These are phyloP conservation scores for Penaeus vannamei DNA, from an alignment of 1,140 invertebrate genomes.

Conservation along the genomic window DNA sequence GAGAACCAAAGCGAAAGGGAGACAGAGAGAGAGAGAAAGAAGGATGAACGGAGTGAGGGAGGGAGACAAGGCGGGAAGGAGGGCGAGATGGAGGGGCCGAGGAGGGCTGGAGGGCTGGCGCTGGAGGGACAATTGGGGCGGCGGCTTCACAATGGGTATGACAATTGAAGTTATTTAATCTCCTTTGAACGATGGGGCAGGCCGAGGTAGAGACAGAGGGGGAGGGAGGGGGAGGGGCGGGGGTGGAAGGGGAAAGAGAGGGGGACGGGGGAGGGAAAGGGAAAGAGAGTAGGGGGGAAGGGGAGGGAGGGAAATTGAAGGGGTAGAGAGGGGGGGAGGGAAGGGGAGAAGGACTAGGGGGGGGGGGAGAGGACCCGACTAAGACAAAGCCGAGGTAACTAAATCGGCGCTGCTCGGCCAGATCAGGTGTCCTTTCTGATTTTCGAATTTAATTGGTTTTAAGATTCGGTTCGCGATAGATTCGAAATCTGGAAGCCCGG, in stretches of 20 bases:
- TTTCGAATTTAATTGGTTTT: too few relatives aligned
- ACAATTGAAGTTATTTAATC: too few relatives aligned
- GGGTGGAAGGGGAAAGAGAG: not conserved
- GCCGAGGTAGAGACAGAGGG: not conserved
- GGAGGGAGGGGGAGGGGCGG: not conserved
- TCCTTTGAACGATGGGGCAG: not conserved
- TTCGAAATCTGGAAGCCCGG: too few relatives aligned
- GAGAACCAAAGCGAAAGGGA: not conserved
- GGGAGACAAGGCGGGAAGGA: not conserved
- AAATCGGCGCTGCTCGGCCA: too few relatives aligned
- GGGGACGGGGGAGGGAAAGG: too few relatives aligned
- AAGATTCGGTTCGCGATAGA: too few relatives aligned
- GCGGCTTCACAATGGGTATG: too few relatives aligned
- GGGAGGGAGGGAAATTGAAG: not conserved
- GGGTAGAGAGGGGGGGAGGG: not conserved
- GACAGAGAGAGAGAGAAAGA: constrained; percentile 11
- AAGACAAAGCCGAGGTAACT: too few relatives aligned
- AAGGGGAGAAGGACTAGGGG: not conserved
- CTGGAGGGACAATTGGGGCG: not conserved
- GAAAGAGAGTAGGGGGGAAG: not conserved
- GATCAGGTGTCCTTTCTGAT: too few relatives aligned
- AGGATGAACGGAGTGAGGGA: not conserved
- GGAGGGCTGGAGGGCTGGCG: not conserved
- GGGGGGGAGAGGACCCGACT: too few relatives aligned
- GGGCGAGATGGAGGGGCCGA: not conserved